Evolutionary conservation across 2,888 invertebrate genomes (phyloP), one percentile per base, ranked within the genome.

Genomic region (Timandra comae): DNA sequence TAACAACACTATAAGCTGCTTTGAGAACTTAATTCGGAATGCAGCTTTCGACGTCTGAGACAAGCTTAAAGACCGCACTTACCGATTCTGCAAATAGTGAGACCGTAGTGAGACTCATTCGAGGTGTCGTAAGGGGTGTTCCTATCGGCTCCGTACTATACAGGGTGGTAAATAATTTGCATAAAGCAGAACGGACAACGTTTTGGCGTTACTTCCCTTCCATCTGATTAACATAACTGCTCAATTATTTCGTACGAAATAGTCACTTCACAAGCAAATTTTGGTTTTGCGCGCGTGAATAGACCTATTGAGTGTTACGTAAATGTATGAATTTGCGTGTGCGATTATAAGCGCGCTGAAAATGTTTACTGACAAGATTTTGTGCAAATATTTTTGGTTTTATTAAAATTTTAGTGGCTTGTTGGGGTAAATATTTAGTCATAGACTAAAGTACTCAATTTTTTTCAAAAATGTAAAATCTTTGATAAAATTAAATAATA

Each of bases 151-250:
- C 33, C 38, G 38, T 33, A n/a, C n/a, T n/a, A 34, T 41, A 38
- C 24, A 24, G 24, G 24, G 46, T 38, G 39, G 31, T 31, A 29
- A 9, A 38, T 56, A 57, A 78, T 81, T 81, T 72, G 76, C 80
- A 79, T 81, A 77, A 80, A 77, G 69, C 76, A 63, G 57, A 63
- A 63, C 66, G 70, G 70, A 76, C 79, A 78, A 38, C 70, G 74
- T 71, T 73, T 69, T 74, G 76, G 79, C 79, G 73, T 75, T 70
- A 68, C 70, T 75, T 76, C 75, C 71, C 71, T 65, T 70, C 74
- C 76, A 58, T 52, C 73, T 75, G 73, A 80, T 81, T 82, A 78
- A 63, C 81, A 81, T 82, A 82, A 81, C 80, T 75, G 76, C 78
- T 76, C 80, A 78, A 80, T 81, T 80, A 79, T 81, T 77, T 79